A percentile compares a stretch with the other conserved stretches of the same genome.
These are phyloP conservation scores for Theristicus caerulescens DNA, from an alignment of 2,113 vertebrate species.

Conservation along the genomic window DNA sequence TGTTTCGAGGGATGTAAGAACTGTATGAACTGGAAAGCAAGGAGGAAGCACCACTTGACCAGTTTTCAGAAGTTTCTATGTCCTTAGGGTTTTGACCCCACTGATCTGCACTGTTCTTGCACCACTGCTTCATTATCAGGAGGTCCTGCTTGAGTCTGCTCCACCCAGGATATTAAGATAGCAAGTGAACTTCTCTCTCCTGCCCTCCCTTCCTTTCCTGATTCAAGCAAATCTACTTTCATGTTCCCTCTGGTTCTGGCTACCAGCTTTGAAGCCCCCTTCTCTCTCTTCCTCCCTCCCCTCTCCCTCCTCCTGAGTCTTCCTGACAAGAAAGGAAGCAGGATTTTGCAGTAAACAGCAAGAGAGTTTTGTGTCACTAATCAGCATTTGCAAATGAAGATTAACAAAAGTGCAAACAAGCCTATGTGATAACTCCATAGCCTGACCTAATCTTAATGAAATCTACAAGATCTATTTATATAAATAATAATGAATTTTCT, in stretches of 20 bases:
- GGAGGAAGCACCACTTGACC: background rate
- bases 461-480: slow-evolving; percentile 73
- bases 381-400: slow-evolving; percentile 70
- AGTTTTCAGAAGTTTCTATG: background rate
- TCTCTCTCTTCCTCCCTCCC: background rate
- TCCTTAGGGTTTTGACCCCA: background rate
- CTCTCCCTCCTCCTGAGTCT: background rate
- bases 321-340: background rate
- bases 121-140: background rate
- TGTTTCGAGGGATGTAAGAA: background rate
- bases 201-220: background rate
- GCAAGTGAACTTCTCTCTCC: background rate
- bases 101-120: background rate
- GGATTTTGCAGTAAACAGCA: slow-evolving; percentile 29
- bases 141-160: background rate
- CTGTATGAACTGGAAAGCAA: background rate
- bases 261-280: slow-evolving; percentile 18
- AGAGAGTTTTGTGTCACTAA: slow-evolving; percentile 51
- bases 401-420: slow-evolving; percentile 70
- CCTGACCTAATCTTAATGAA: slow-evolving; percentile 74
- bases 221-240: slow-evolving; percentile 14
- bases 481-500: slow-evolving; percentile 63
- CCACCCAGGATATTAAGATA: background rate
- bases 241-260: background rate
- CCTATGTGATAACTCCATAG: slow-evolving; percentile 59